Conservation (phyloP, 2,113 vertebrate species). For the Stercorarius parasiticus region DNA sequence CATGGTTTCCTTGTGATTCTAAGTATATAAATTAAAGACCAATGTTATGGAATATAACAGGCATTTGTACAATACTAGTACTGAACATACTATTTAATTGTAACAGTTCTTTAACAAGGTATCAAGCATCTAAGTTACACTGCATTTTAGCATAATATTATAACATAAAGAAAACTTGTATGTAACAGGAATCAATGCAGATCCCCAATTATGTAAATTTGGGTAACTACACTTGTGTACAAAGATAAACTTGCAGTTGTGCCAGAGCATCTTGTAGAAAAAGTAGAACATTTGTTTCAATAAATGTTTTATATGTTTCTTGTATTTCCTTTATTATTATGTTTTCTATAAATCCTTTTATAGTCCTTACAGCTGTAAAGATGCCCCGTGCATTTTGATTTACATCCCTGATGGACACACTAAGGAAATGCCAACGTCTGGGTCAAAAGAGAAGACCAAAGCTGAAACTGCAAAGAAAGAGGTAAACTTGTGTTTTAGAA, state of each 20-base stretch:
- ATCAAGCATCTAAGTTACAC: not conserved
- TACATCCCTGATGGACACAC: constrained; percentile 97
- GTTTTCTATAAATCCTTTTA: not conserved
- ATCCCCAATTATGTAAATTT: not conserved
- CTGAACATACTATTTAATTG: not conserved
- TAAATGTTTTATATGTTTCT: not conserved
- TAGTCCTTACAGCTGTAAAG: constrained; percentile 94
- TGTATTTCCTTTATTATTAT: not conserved
- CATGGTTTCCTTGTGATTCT: not conserved
- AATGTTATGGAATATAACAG: not conserved
- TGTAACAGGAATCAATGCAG: not conserved
- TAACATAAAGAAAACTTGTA: not conserved
- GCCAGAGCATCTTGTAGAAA: not conserved
- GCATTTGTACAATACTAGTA: not conserved
- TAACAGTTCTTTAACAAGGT: not conserved
- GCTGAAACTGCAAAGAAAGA: constrained; percentile 76
- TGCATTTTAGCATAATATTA: not conserved
- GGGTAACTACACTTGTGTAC: not conserved
- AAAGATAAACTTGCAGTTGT: not conserved
- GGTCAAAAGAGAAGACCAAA: constrained; percentile 95
- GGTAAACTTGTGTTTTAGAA: constrained; percentile 66
- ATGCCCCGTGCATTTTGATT: constrained; percentile 91
- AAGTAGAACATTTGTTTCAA: not conserved
- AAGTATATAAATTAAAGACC: not conserved
- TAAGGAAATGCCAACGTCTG: constrained; percentile 97